Conservation (phyloP, 2,888 invertebrate species). For the Diabrotica balteata region DNA sequence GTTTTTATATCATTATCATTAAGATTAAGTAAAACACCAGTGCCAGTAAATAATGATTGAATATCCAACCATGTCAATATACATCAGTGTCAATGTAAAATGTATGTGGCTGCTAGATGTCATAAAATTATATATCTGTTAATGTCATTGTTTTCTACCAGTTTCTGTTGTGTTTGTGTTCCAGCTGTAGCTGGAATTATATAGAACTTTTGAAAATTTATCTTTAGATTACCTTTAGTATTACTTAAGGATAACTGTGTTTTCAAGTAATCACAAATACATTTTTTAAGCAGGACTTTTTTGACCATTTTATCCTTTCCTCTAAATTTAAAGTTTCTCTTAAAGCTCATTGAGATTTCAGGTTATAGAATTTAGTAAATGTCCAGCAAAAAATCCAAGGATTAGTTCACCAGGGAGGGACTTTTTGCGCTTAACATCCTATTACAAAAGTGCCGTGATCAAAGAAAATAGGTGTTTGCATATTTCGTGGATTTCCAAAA, state of each 20-base stretch:
- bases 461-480: no score
- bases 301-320: neutral
- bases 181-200: slow-evolving; percentile 18
- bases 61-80: slow-evolving; percentile 9
- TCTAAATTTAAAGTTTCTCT: no score
- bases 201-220: slow-evolving; percentile 26
- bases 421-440: no score
- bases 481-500: no score
- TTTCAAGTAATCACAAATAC: slow-evolving; percentile 43
- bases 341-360: no score
- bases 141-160: slow-evolving; percentile 26
- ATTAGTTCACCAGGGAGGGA: no score
- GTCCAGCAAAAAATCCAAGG: no score
- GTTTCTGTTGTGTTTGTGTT: slow-evolving; percentile 26
- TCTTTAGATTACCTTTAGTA: slow-evolving; percentile 30
- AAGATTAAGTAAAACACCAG: neutral
- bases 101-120: slow-evolving; percentile 17
- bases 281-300: slow-evolving; percentile 32
- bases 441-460: no score
- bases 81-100: slow-evolving; percentile 13
- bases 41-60: slow-evolving; percentile 32
- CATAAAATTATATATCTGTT: slow-evolving; percentile 7
- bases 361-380: no score
- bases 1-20: no score
- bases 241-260: slow-evolving; percentile 40